Percentiles rank a stretch among this genome's conserved stretches.
phyloP scores from a whole-genome alignment of 2,797 vertebrate genomes.

The Benthosema pterotum region DNA sequence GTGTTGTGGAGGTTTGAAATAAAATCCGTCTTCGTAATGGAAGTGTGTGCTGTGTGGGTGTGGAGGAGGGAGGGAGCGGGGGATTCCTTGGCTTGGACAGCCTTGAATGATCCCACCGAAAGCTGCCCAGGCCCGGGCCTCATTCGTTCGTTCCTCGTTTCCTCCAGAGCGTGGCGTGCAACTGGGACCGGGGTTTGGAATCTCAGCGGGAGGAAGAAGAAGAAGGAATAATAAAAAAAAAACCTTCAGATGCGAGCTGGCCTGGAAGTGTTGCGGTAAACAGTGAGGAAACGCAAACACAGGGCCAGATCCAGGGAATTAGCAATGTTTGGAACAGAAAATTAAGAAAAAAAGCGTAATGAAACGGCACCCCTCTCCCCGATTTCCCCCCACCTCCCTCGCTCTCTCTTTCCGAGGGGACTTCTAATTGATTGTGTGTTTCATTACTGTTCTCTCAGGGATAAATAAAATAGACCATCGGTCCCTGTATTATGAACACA shows the following conservation, averaged over 20 bases:
- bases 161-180: conserved; percentile 48
- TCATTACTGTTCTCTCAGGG: conserved; percentile 63
- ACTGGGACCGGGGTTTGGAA: conserved; percentile 65
- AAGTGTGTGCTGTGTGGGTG: too few species aligned
- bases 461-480: conserved; percentile 57
- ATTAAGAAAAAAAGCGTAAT: conserved; percentile 59
- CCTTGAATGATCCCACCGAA: conserved; percentile 74
- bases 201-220: conserved; percentile 66
- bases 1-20: conserved; percentile 70
- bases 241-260: conserved; percentile 68
- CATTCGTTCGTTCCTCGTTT: conserved; percentile 52
- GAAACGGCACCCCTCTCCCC: conserved; percentile 48
- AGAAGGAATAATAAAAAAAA: too few species aligned
- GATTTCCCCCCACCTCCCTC: too few species aligned
- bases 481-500: conserved; percentile 59
- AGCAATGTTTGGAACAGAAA: conserved; percentile 69
- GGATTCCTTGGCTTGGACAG: conserved; percentile 63
- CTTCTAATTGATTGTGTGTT: conserved; percentile 73
- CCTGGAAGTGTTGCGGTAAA: conserved; percentile 79
- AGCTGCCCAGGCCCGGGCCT: conserved; percentile 49
- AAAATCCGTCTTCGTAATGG: conserved; percentile 77
- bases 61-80: too few species aligned
- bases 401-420: conserved; percentile 28
- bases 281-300: conserved; percentile 73
- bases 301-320: conserved; percentile 72